These are phyloP conservation scores for Potamilus streckersoni DNA, from an alignment of 1,140 invertebrate species.

Conservation along the genomic window DNA sequence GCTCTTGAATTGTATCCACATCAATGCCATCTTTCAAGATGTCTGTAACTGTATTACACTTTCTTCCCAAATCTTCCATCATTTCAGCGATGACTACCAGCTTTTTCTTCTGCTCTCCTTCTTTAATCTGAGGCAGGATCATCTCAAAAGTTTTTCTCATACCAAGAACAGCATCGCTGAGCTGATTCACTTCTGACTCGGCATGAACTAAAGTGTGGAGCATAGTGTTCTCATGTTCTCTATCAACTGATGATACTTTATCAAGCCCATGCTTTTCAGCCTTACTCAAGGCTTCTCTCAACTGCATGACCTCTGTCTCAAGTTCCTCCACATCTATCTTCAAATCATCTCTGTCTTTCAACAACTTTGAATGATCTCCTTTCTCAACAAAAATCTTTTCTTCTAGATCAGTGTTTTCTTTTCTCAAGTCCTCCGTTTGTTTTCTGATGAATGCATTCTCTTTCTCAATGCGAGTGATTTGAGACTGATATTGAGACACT, in stretches of 20 bases:
- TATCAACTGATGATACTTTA: slow-evolving; percentile 1
- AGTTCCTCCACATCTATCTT: slow-evolving; percentile 42
- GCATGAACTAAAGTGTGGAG: slow-evolving; percentile 49
- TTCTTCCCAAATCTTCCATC: slow-evolving; percentile 46
- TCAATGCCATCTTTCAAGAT: slow-evolving; percentile 45
- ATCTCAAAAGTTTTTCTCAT: slow-evolving; percentile 42
- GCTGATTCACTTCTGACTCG: slow-evolving; percentile 51
- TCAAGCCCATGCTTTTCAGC: slow-evolving; percentile 2
- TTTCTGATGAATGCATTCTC: slow-evolving; percentile 46
- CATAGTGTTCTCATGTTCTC: slow-evolving; percentile 27
- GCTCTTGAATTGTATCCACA: slow-evolving; percentile 15
- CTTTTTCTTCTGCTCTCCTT: slow-evolving; percentile 33
- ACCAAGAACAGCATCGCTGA: slow-evolving; percentile 41
- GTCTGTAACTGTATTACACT: slow-evolving; percentile 48
- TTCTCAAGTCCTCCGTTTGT: slow-evolving; percentile 51
- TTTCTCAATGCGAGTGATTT: slow-evolving; percentile 44
- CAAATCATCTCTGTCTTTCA: slow-evolving; percentile 46
- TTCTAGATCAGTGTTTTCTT: slow-evolving; percentile 47
- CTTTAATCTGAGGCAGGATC: slow-evolving; percentile 31
- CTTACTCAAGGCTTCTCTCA: slow-evolving; percentile 34
- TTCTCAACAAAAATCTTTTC: slow-evolving; percentile 40
- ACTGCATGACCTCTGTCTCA: slow-evolving; percentile 42
- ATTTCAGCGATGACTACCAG: slow-evolving; percentile 36
- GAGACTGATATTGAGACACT: slow-evolving; percentile 38
- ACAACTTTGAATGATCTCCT: slow-evolving; percentile 23